Conservation (phyloP, 2,797 vertebrate genomes). For the Zenarchopterus dispar region DNA sequence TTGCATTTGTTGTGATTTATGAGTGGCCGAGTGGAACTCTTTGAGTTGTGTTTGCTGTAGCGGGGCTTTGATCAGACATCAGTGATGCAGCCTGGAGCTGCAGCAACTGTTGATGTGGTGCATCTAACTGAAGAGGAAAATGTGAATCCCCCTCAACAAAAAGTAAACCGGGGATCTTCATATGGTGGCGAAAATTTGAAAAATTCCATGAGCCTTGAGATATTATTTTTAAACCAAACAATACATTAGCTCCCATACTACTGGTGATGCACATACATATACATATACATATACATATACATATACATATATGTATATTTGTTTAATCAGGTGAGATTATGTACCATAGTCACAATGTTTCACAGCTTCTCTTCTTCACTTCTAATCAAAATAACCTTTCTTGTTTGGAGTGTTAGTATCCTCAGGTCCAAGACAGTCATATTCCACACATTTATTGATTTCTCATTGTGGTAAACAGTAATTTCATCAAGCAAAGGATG, state of each 20-base stretch:
- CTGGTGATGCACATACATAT: too few relatives aligned
- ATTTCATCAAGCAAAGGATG: too few relatives aligned
- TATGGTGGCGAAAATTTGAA: too few relatives aligned
- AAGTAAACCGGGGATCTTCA: background rate
- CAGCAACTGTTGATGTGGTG: conserved; percentile 31
- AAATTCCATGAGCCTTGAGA: too few relatives aligned
- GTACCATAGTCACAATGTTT: background rate
- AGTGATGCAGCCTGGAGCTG: conserved; percentile 43
- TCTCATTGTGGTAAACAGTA: background rate
- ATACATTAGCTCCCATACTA: too few relatives aligned
- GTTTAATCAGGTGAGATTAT: background rate
- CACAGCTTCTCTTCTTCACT: background rate
- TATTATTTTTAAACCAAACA: too few relatives aligned
- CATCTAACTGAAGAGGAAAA: conserved; percentile 11
- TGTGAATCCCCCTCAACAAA: conserved; percentile 7
- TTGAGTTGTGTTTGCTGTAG: conserved; percentile 39
- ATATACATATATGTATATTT: too few relatives aligned
- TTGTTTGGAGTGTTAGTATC: background rate
- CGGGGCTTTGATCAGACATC: conserved; percentile 56
- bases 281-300: too few relatives aligned
- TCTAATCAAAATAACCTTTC: too few relatives aligned
- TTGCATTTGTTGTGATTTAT: conserved; percentile 28
- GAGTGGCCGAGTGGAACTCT: conserved; percentile 54
- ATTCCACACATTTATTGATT: background rate
- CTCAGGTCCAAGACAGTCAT: background rate